A percentile compares a stretch with the other conserved stretches of the same genome.
Evolutionary conservation across 1,140 invertebrate genomes (phyloP).

Genomic region (Eulimnadia texana): DNA sequence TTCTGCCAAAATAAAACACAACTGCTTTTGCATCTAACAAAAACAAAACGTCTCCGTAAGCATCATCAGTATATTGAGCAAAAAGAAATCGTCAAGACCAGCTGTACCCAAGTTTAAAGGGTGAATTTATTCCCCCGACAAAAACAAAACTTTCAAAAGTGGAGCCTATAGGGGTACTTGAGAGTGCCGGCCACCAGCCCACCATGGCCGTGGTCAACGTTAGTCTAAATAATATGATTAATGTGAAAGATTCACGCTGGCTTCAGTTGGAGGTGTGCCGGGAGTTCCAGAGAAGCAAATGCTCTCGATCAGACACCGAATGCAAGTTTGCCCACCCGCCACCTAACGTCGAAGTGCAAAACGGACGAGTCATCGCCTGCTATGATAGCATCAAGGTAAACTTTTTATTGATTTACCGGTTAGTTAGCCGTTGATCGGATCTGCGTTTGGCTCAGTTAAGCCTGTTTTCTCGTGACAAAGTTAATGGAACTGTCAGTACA

Average conservation of each 20-base stretch:
- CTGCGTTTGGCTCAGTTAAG: no score
- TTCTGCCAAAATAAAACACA: not conserved
- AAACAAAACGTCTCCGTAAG: no score
- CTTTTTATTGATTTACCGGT: not conserved
- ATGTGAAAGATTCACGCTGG: conserved; percentile 99
- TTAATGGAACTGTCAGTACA: not conserved
- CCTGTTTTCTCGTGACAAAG: no score
- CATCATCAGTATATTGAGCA: no score
- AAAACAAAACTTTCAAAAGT: not conserved
- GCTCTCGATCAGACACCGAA: conserved; percentile 93
- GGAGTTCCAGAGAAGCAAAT: conserved; percentile 99
- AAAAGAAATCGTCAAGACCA: no score
- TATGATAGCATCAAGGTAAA: conserved; percentile 99
- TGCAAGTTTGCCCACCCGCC: conserved; percentile 99
- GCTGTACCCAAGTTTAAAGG: no score
- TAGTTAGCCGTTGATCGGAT: no score
- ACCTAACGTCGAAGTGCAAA: conserved; percentile 97
- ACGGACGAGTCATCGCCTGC: conserved; percentile 97
- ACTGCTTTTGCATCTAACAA: not conserved
- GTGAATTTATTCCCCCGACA: no score
- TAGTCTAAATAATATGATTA: conserved; percentile 72
- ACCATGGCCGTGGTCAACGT: conserved; percentile 87
- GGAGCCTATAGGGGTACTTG: not conserved
- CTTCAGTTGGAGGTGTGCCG: conserved; percentile 98
- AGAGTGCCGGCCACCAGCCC: not conserved